phyloP scores from a whole-genome alignment of 2,888 invertebrate species.

The Antheraea yamamai region DNA sequence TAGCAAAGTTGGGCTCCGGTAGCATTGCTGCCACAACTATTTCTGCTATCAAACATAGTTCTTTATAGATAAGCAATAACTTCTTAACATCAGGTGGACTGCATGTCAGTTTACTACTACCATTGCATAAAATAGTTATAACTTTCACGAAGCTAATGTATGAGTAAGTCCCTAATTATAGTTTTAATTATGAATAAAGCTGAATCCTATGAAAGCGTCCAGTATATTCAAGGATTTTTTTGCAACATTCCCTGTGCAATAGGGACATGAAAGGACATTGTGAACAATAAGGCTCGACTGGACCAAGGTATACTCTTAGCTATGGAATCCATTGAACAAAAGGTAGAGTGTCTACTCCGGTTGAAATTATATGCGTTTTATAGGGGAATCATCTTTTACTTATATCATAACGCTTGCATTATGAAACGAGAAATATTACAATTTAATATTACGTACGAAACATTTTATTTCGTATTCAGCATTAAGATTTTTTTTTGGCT shows the following conservation, averaged over 20 bases:
- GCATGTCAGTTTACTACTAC: neutral
- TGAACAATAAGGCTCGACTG: conserved; percentile 61
- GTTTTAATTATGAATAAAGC: neutral
- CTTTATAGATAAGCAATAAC: neutral
- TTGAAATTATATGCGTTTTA: conserved; percentile 53
- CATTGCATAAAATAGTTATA: neutral
- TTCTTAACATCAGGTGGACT: neutral
- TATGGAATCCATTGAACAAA: conserved; percentile 56
- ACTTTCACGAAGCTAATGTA: neutral
- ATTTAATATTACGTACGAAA: neutral
- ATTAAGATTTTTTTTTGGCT: neutral
- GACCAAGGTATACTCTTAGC: conserved; percentile 56
- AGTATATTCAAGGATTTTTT: conserved; percentile 15
- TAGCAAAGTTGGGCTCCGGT: neutral
- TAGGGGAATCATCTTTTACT: neutral
- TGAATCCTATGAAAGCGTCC: conserved; percentile 9
- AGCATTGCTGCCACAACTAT: neutral
- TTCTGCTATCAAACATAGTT: neutral
- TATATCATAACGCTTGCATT: neutral
- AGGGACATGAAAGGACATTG: conserved; percentile 48
- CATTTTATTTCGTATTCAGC: neutral
- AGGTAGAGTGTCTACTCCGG: conserved; percentile 51
- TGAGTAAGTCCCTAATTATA: neutral
- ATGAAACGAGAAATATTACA: neutral
- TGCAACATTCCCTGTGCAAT: conserved; percentile 27